Percentiles rank a stretch among this genome's conserved stretches.
Conservation (phyloP, 2,797 vertebrate species). For the Platyrinchus mystaceus region DNA sequence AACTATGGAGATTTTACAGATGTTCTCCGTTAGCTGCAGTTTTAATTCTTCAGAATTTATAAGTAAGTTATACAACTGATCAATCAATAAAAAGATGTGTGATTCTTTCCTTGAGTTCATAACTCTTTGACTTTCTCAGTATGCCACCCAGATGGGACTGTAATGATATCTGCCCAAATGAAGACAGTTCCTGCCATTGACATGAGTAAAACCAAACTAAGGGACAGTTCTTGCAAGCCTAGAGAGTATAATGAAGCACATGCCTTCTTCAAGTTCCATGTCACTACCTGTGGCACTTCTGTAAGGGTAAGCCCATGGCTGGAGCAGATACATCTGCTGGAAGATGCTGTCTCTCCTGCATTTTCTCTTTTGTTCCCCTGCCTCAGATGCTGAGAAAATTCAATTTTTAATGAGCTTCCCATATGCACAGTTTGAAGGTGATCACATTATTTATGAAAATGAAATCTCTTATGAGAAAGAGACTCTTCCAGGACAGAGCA, state of each 20-base stretch:
- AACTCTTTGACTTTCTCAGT: conserved; percentile 55
- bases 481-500: conserved; percentile 50
- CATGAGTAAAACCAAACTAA: conserved; percentile 65
- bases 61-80: conserved; percentile 54
- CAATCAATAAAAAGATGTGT: neutral
- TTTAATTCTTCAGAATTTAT: conserved; percentile 74
- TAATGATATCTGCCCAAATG: conserved; percentile 75
- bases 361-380: neutral
- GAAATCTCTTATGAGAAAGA: conserved; percentile 76
- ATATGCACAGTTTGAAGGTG: conserved; percentile 67
- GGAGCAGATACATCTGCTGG: neutral
- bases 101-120: neutral
- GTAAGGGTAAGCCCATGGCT: conserved; percentile 51
- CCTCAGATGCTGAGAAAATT: neutral
- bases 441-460: conserved; percentile 78
- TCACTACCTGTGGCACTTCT: conserved; percentile 78
- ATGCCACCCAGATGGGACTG: conserved; percentile 76
- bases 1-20: conserved; percentile 60
- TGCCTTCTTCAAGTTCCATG: conserved; percentile 76
- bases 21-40: conserved; percentile 64
- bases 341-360: neutral
- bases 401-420: neutral
- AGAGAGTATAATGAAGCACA: conserved; percentile 62
- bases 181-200: conserved; percentile 41
- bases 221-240: conserved; percentile 73